Evolutionary conservation across 2,888 invertebrate genomes (phyloP), one percentile per base, ranked within the genome.

Genomic region (Sisyra nigra): DNA sequence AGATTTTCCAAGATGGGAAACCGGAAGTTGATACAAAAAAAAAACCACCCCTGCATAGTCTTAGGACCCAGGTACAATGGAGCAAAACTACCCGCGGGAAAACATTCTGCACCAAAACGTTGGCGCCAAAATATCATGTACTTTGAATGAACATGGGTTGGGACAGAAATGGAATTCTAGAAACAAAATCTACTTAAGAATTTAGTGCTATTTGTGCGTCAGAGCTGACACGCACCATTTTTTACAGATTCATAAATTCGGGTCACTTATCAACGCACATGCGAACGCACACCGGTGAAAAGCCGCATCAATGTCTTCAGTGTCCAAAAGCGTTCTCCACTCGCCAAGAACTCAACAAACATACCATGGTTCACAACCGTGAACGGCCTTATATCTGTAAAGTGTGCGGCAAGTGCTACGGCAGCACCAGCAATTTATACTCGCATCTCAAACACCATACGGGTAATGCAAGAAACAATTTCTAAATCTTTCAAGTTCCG

Each of bases 271-370:
- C 54, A 3, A 57, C 57, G 14, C 55, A 57, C 34, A 57, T 57
- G 57, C 46, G 57, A 35, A 57, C 53, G 5, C 56, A 55, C 42
- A 55, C 55, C 1, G 55, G 55, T 4, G 55, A 53, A 44, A 45
- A 47, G 29, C 55, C 55, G 2, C 55, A 56, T 45, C 40, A 48
- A 2, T 57, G 57, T 45, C 47, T 45, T 1, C 38, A 54, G 29
- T 57, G 55, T 44, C 53, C 55, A 2, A 57, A 57, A 47, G 54
- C 57, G 7, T 57, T 57, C 44, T 54, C 54, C 7, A 57, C 57
- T 3, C 48, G 49, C 37, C 55, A 56, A 45, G 55, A 57, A 49
- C 40, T 57, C 31, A 51, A 54, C 32, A 56, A 57, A 50, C 57
- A 57, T 41, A 56, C 51, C 15, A 57, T 56, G 55, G 56, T 57